Base-by-base conservation (phyloP, 2,797 vertebrate species). In the Molossus molossus region DNA sequence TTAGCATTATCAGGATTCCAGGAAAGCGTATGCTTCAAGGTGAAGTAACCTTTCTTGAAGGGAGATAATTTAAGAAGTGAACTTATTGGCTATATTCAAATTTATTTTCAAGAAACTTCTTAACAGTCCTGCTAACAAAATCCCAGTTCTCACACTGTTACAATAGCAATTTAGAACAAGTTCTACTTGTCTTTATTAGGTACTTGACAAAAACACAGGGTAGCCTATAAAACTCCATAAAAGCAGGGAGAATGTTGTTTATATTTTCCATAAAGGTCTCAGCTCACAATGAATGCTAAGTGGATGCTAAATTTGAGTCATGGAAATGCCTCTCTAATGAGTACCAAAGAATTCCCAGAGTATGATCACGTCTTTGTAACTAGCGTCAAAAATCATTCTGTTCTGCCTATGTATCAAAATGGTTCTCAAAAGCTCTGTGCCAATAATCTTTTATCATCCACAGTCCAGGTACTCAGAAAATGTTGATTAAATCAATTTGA, bases 211-310 rank as follows among this genome's bases (percentile, higher is more conserved):
- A 96, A 97, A 94, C 83, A 96, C 65, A 85, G 53, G 45, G 25
- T 87, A 94, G 65, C 88, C 85, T 87, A 95, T 95, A 97, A 96
- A 96, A 45, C 64, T 58, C 77, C 33, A 65, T 96, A 86, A 97
- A 97, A 95, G 60, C 75, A 79, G 48, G 55, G 62, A 91, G 76
- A 92, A 95, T 53, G 91, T 92, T 95, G 76, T 97, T 96, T 96
- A 97, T 93, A 90, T 97, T 98, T 97, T 96, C 91, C 86, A 95
- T 96, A 96, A 97, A 96, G 90, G 80, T 97, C 91, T 97, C 80
- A 90, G 62, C 82, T 96, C 84, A 85, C 92, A 90, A 55, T 75
- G 95, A 96, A 97, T 97, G 95, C 83, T 96, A 95, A 97, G 76
- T 94, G 83, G 62, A 96, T 97, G 76, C 72, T 95, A 93, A 96